Percentiles rank a stretch among this genome's conserved stretches.
Evolutionary conservation across 2,113 vertebrate genomes (phyloP).

Genomic region (Epinephelus cyanopodus): DNA sequence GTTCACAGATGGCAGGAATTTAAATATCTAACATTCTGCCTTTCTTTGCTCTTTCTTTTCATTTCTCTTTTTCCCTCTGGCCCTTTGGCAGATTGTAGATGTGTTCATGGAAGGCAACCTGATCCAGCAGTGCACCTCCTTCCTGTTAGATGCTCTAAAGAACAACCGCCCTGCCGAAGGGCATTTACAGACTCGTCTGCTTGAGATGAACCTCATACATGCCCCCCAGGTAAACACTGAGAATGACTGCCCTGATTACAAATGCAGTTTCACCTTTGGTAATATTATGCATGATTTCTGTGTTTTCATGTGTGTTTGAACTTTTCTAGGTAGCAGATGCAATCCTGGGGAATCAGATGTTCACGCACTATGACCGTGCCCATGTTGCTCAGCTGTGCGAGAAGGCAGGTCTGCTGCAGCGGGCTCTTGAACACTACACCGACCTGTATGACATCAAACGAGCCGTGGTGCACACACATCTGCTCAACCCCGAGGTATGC

Average conservation of each 20-base stretch:
- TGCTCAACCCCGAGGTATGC: conserved; percentile 88
- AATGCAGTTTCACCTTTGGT: background rate
- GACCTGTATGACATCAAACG: conserved; percentile 94
- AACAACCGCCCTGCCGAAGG: conserved; percentile 91
- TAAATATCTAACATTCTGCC: background rate
- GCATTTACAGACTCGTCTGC: conserved; percentile 92
- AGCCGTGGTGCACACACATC: conserved; percentile 92
- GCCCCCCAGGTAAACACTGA: conserved; percentile 89
- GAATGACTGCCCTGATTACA: background rate
- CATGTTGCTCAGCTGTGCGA: conserved; percentile 95
- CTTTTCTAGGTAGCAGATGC: conserved; percentile 91
- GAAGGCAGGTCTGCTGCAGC: conserved; percentile 93
- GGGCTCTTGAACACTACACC: conserved; percentile 92
- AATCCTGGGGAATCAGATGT: conserved; percentile 96
- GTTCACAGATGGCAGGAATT: conserved; percentile 26
- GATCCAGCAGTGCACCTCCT: conserved; percentile 95
- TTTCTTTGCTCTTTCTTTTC: background rate
- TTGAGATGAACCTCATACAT: conserved; percentile 96
- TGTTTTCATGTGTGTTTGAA: conserved; percentile 14
- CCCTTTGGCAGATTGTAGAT: conserved; percentile 89
- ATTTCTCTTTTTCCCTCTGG: background rate
- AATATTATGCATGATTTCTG: background rate
- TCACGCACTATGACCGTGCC: conserved; percentile 92
- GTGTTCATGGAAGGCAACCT: conserved; percentile 96
- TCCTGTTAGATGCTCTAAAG: conserved; percentile 92